These are phyloP conservation scores for Euborellia annulipes DNA, from an alignment of 1,140 invertebrate genomes.

Conservation along the genomic window DNA sequence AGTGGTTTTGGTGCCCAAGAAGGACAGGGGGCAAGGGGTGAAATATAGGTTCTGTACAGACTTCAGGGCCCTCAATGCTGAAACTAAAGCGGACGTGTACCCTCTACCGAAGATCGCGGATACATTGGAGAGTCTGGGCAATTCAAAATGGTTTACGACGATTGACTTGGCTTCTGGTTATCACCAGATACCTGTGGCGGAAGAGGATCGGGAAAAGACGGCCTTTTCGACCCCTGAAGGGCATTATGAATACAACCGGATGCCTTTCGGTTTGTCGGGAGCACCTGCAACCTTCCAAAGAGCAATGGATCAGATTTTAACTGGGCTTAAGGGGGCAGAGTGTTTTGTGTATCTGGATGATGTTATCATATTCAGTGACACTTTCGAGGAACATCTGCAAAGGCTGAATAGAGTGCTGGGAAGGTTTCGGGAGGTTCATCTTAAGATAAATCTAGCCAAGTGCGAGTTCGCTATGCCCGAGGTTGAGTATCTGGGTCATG, in stretches of 20 bases:
- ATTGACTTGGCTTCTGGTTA: conserved; percentile 27
- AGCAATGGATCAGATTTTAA: conserved; percentile 24
- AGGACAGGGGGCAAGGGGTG: too few relatives aligned
- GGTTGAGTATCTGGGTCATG: conserved; percentile 1
- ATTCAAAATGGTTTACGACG: conserved; percentile 18
- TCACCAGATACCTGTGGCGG: conserved; percentile 24
- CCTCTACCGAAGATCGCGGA: conserved; percentile 34
- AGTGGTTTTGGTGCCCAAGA: too few relatives aligned
- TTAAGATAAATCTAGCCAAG: too few relatives aligned
- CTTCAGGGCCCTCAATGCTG: conserved; percentile 21
- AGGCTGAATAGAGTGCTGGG: too few relatives aligned
- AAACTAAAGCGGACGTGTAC: conserved; percentile 21
- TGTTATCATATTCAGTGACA: too few relatives aligned
- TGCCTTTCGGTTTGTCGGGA: conserved; percentile 28
- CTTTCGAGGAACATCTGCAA: too few relatives aligned
- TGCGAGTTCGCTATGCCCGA: too few relatives aligned
- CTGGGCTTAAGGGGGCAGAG: conserved; percentile 18
- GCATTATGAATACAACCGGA: conserved; percentile 23
- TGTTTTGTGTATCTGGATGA: conserved; percentile 29
- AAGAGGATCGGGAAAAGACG: conserved; percentile 22
- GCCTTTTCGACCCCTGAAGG: conserved; percentile 23
- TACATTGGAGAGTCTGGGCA: conserved; percentile 19
- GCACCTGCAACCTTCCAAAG: conserved; percentile 28
- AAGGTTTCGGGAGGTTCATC: too few relatives aligned
- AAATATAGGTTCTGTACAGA: conserved; percentile 28